A percentile compares a stretch with the other conserved stretches of the same genome.
Conservation (phyloP, 1,140 invertebrate genomes). For the Saccostrea echinata region DNA sequence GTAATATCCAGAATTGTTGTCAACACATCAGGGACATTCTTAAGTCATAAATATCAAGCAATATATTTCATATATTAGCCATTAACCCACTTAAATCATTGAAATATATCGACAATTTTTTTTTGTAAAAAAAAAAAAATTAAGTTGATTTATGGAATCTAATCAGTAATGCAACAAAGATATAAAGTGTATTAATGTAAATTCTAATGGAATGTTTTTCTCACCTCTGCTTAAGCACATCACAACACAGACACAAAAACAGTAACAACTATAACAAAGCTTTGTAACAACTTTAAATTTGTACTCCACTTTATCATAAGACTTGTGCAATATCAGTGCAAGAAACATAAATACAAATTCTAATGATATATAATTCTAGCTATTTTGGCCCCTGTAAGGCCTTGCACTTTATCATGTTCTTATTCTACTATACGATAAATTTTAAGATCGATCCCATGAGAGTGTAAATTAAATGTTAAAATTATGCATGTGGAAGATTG, state of each 20-base stretch:
- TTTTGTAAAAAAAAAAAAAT: not conserved
- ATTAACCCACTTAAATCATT: not conserved
- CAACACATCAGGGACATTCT: not conserved
- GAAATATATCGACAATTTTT: not conserved
- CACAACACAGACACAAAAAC: constrained; percentile 18
- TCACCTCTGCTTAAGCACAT: not conserved
- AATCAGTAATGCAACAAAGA: not conserved
- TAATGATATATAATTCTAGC: not conserved
- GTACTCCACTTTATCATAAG: not conserved
- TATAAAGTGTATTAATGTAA: not conserved
- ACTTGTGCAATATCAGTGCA: not conserved
- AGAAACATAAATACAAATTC: not conserved
- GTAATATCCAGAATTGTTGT: not conserved
- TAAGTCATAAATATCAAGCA: not conserved
- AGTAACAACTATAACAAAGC: constrained; percentile 11
- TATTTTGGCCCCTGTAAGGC: not conserved
- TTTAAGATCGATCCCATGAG: not conserved
- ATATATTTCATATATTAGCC: not conserved
- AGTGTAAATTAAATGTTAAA: too few relatives aligned
- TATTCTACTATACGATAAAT: not conserved
- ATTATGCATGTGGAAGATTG: not conserved
- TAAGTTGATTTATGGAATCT: not conserved
- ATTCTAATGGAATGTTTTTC: not conserved
- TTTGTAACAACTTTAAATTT: constrained; percentile 6
- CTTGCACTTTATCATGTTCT: not conserved